Conservation (phyloP, 2,797 vertebrate genomes). For the Xenops minutus region DNA sequence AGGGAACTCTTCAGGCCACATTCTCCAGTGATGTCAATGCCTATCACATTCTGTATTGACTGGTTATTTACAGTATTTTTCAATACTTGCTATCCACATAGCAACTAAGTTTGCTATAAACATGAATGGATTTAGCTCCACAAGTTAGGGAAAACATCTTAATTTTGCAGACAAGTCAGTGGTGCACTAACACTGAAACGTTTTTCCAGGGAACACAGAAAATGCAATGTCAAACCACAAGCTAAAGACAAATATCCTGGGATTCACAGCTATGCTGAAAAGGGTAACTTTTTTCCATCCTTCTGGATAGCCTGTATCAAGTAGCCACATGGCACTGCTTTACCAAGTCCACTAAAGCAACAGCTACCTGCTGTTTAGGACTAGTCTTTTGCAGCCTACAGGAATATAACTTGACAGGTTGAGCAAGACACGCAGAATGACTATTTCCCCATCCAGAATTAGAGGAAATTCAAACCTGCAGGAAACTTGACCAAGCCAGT, state of each 20-base stretch:
- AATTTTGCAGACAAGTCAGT: not conserved
- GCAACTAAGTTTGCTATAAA: not conserved
- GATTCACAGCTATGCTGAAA: not conserved
- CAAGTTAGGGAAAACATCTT: not conserved
- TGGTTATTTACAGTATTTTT: not conserved
- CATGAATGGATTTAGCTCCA: accelerated
- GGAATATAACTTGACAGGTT: not conserved
- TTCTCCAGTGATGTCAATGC: not conserved
- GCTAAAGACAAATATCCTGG: not conserved
- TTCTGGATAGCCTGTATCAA: not conserved
- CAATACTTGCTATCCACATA: not conserved
- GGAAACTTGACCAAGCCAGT: not conserved
- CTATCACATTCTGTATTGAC: not conserved
- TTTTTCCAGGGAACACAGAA: not conserved
- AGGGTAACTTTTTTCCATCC: not conserved
- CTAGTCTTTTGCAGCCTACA: not conserved
- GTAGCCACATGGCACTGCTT: not conserved
- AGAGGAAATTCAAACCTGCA: not conserved
- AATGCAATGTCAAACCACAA: not conserved
- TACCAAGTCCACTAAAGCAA: not conserved
- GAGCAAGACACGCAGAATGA: not conserved
- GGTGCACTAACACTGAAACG: not conserved
- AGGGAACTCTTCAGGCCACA: not conserved
- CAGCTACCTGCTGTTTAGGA: not conserved
- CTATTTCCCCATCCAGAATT: not conserved